Evolutionary conservation across 2,113 vertebrate genomes (phyloP).

Genomic region (Podarcis muralis): DNA sequence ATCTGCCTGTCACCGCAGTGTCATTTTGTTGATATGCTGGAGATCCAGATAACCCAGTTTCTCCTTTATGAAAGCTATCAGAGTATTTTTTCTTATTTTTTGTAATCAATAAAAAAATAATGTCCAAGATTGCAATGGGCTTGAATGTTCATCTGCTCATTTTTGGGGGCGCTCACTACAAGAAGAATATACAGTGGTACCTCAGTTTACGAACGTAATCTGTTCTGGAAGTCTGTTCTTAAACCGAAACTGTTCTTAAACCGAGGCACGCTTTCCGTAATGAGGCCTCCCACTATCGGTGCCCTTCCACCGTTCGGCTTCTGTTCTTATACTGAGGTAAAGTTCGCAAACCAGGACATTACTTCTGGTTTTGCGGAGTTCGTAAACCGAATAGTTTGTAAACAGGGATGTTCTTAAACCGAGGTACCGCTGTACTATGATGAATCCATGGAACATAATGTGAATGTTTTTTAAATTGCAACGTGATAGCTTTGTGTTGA

Average conservation of each 20-base stretch:
- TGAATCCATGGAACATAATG: conserved; percentile 19
- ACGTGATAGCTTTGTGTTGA: conserved; percentile 24
- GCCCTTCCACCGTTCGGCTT: no score
- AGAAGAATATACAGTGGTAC: neutral
- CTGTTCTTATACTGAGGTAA: no score
- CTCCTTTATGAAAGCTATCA: neutral
- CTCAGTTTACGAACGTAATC: no score
- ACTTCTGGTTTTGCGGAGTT: no score
- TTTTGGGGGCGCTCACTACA: neutral
- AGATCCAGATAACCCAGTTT: neutral
- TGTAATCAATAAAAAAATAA: neutral
- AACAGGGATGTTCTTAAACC: no score
- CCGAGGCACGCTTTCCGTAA: no score
- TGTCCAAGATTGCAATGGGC: neutral
- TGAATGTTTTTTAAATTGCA: conserved; percentile 8
- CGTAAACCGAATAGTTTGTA: no score
- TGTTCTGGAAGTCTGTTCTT: no score
- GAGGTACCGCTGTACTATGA: neutral
- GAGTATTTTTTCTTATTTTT: neutral
- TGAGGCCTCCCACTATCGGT: no score
- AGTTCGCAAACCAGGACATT: no score
- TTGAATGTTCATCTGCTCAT: neutral
- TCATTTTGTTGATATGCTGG: neutral
- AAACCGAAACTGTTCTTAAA: no score
- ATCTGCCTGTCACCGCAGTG: neutral